Evolutionary conservation across 2,888 invertebrate species (phyloP).

Genomic region (Acholoe squamosa): DNA sequence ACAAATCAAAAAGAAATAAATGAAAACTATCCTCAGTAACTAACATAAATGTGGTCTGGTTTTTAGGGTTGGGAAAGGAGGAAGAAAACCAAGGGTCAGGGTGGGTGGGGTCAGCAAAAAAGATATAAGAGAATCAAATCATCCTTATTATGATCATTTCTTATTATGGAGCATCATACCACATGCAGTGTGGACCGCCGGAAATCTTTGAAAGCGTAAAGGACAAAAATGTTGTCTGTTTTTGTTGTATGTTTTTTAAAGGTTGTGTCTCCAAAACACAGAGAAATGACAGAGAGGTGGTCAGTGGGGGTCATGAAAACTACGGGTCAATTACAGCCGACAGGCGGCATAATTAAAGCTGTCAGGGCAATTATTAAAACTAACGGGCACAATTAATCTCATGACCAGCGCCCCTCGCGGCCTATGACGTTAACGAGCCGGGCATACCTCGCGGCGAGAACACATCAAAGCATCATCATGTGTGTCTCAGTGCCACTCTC

Average conservation of each 20-base stretch:
- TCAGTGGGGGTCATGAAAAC: neutral
- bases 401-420: neutral
- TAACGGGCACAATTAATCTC: slow-evolving; percentile 28
- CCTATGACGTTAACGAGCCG: slow-evolving; percentile 14
- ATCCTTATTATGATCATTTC: neutral
- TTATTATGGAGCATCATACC: neutral
- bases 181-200: neutral
- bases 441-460: neutral
- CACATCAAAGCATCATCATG: slow-evolving; percentile 18
- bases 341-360: neutral
- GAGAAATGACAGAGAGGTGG: neutral
- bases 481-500: neutral
- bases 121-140: neutral
- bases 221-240: neutral
- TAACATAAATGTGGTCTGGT: too few species aligned
- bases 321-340: slow-evolving; percentile 14
- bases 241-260: neutral
- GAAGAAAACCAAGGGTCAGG: neutral
- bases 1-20: neutral
- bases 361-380: slow-evolving; percentile 37
- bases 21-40: too few species aligned
- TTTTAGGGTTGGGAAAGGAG: too few species aligned
- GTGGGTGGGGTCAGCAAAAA: neutral
- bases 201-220: neutral
- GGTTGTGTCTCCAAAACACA: neutral